Evolutionary conservation across 2,888 invertebrate species (phyloP).

Genomic region (Drosophila mayaguana): DNA sequence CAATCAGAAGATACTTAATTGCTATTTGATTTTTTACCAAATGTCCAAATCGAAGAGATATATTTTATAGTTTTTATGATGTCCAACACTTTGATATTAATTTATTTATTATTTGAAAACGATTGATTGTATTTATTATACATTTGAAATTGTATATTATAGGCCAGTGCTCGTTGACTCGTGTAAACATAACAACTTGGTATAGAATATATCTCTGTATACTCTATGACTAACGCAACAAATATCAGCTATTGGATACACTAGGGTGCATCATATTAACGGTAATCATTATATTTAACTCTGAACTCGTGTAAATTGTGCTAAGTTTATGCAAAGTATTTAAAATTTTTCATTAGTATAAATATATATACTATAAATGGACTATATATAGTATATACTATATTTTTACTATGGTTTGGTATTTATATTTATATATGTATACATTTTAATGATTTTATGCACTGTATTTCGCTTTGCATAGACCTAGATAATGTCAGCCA

Average conservation of each 20-base stretch:
- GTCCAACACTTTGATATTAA: background rate
- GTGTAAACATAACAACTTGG: background rate
- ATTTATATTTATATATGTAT: slow-evolving; percentile 7
- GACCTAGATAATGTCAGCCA: slow-evolving; percentile 18
- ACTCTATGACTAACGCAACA: background rate
- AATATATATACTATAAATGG: background rate
- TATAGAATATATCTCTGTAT: background rate
- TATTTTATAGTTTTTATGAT: background rate
- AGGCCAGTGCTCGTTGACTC: background rate
- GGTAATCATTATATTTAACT: background rate
- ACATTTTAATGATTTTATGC: slow-evolving; percentile 16
- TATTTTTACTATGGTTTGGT: background rate
- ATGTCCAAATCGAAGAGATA: background rate
- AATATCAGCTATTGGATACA: slow-evolving; percentile 3
- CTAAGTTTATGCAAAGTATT: slow-evolving; percentile 29
- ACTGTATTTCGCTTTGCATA: slow-evolving; percentile 29
- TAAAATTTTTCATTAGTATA: background rate
- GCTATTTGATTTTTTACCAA: too few relatives aligned
- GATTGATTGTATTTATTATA: background rate
- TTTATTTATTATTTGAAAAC: background rate
- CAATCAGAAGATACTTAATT: background rate
- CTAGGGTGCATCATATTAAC: background rate
- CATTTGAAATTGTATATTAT: background rate
- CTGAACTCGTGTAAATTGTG: slow-evolving; percentile 29
- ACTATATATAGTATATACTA: background rate